Percentiles rank a stretch among this genome's conserved stretches.
These are phyloP conservation scores for Melierax canorus DNA, from an alignment of 2,113 vertebrate genomes.

Conservation along the genomic window DNA sequence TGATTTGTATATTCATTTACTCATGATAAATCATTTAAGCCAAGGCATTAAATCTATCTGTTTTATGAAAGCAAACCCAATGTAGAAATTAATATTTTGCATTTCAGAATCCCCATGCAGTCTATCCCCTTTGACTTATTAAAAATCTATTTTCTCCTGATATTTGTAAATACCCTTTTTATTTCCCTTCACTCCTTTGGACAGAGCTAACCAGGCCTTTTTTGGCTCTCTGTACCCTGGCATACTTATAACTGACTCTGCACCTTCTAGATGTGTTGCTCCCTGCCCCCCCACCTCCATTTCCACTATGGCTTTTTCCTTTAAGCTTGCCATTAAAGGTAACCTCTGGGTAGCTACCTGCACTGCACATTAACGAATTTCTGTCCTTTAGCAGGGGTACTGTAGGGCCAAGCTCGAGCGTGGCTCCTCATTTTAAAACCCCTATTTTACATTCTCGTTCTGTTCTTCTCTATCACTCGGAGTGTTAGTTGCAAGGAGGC, in stretches of 20 bases:
- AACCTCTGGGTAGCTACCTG: conserved; percentile 15
- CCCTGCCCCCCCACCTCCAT: rapidly evolving
- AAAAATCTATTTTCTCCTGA: not conserved
- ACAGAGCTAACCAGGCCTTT: not conserved
- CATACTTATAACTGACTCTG: not conserved
- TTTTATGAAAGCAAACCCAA: not conserved
- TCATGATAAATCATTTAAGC: not conserved
- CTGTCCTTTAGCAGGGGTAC: not conserved
- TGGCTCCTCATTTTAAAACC: conserved; percentile 44
- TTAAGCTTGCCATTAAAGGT: not conserved
- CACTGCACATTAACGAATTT: conserved; percentile 12
- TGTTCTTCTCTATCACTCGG: not conserved
- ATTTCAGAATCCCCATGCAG: not conserved
- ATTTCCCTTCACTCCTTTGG: not conserved
- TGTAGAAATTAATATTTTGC: not conserved
- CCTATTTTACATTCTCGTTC: conserved; percentile 40
- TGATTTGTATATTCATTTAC: not conserved
- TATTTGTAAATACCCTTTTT: not conserved
- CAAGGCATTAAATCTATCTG: not conserved
- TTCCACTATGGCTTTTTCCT: not conserved
- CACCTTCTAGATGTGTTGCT: not conserved
- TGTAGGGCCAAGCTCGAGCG: not conserved
- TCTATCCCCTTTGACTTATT: not conserved
- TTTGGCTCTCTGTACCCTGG: not conserved
- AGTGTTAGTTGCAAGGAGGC: conserved; percentile 26